A percentile compares a stretch with the other conserved stretches of the same genome.
phyloP scores from a whole-genome alignment of 2,797 vertebrate species.

The Mormyrops boulengeri region DNA sequence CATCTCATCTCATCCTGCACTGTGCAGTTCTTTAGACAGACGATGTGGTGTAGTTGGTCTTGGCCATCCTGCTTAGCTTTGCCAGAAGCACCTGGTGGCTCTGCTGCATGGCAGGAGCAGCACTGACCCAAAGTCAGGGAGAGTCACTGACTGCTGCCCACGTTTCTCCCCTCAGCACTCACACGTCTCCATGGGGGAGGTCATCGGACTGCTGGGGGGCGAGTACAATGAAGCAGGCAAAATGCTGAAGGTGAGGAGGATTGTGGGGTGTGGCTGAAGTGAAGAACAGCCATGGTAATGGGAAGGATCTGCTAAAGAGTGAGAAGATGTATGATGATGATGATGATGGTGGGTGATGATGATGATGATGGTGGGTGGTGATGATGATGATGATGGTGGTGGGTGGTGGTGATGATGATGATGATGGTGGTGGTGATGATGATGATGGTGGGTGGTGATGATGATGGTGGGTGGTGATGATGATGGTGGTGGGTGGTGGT shows the following conservation, averaged over 20 bases:
- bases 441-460: no score
- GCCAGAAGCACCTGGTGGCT: neutral
- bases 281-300: neutral
- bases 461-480: no score
- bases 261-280: neutral
- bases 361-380: no score
- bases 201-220: conserved; percentile 91
- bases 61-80: neutral
- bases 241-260: conserved; percentile 71
- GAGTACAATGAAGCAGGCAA: conserved; percentile 72
- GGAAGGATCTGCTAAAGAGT: neutral
- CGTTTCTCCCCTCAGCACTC: conserved; percentile 69
- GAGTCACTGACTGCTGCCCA: neutral
- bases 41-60: neutral
- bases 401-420: no score
- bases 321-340: neutral
- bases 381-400: no score
- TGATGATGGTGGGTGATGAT: neutral
- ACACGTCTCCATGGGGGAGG: conserved; percentile 88
- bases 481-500: no score
- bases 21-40: neutral
- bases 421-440: no score
- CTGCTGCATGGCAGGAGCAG: neutral
- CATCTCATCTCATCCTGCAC: neutral
- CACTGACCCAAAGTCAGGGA: neutral